These are phyloP conservation scores for Agraylea sexmaculata DNA, from an alignment of 1,140 invertebrate species.

Conservation along the genomic window DNA sequence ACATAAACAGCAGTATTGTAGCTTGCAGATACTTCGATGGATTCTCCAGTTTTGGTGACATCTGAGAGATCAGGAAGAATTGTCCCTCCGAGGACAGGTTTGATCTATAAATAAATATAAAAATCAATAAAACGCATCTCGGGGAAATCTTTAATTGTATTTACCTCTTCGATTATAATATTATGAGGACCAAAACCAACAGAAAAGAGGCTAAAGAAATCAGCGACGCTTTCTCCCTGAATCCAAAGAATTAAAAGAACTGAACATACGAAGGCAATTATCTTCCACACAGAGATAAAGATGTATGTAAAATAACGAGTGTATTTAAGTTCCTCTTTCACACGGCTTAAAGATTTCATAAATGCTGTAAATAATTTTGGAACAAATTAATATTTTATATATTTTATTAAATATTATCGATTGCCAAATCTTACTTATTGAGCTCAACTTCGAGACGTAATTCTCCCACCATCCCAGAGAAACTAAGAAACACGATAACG, in stretches of 20 bases:
- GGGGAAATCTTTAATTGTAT: no score
- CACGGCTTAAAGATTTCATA: conserved; percentile 63
- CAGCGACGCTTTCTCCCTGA: conserved; percentile 62
- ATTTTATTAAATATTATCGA: background rate
- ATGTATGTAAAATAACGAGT: conserved; percentile 82
- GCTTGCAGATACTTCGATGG: conserved; percentile 52
- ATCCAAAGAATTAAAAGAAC: conserved; percentile 60
- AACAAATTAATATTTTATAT: no score
- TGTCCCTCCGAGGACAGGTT: conserved; percentile 39
- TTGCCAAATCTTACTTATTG: conserved; percentile 44
- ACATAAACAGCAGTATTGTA: conserved; percentile 67
- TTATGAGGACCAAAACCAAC: conserved; percentile 65
- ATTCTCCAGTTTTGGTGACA: conserved; percentile 57
- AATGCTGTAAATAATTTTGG: conserved; percentile 43
- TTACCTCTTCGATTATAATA: conserved; percentile 65
- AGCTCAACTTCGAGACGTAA: conserved; percentile 74
- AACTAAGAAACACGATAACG: conserved; percentile 68
- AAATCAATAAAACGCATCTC: conserved; percentile 1
- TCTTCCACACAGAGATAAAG: conserved; percentile 83
- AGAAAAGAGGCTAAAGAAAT: conserved; percentile 65
- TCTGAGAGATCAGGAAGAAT: conserved; percentile 63
- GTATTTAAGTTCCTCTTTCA: conserved; percentile 68
- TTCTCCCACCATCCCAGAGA: conserved; percentile 97
- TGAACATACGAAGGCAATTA: conserved; percentile 63
- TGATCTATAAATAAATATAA: conserved; percentile 36